Conservation (phyloP, 2,113 vertebrate species). For the Albula goreensis region DNA sequence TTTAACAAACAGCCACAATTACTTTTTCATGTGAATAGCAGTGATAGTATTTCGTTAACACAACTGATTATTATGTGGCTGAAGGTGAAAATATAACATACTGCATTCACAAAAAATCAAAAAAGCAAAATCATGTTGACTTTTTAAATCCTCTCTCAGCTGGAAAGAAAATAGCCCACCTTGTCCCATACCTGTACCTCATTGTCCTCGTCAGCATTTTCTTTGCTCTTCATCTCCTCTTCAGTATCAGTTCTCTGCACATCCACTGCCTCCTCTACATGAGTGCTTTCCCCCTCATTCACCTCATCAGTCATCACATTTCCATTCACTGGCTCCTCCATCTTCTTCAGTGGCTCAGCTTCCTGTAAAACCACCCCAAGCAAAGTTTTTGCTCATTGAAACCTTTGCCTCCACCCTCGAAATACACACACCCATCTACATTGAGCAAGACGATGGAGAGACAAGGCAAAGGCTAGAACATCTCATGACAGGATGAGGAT, state of each 20-base stretch:
- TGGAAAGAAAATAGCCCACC: neutral
- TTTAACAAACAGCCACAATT: neutral
- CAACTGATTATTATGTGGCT: neutral
- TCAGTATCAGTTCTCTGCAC: neutral
- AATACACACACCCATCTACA: neutral
- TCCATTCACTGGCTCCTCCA: constrained; percentile 66
- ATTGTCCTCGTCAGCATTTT: neutral
- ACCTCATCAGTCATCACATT: constrained; percentile 59
- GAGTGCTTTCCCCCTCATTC: neutral
- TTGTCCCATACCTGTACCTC: neutral
- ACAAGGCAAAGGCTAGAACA: neutral
- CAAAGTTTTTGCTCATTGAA: neutral
- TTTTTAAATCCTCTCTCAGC: neutral
- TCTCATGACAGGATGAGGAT: neutral
- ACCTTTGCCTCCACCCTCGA: too few species aligned
- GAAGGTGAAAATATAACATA: neutral
- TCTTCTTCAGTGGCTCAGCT: constrained; percentile 22
- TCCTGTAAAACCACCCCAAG: constrained; percentile 50
- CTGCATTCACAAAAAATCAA: too few species aligned
- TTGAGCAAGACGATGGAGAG: neutral
- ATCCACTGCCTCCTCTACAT: neutral
- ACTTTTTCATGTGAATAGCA: neutral
- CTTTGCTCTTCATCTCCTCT: constrained; percentile 23
- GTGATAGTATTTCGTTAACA: too few species aligned
- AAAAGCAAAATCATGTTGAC: neutral